A percentile compares a stretch with the other conserved stretches of the same genome.
Conservation (phyloP, 2,113 vertebrate genomes). For the Perca flavescens region DNA sequence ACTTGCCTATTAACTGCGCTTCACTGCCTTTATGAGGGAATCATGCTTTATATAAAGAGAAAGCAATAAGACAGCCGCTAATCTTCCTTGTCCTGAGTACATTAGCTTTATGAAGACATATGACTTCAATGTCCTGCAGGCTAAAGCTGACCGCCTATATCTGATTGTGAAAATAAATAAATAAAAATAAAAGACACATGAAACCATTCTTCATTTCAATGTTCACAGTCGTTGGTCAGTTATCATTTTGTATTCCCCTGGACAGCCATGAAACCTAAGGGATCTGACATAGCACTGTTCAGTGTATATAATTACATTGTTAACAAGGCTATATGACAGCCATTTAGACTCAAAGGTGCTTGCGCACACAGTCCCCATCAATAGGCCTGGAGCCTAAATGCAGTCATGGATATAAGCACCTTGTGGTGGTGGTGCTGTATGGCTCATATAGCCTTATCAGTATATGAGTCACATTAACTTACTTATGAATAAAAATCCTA, state of each 20-base stretch:
- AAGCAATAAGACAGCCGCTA: background rate
- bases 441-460: slow-evolving; percentile 1
- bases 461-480: background rate
- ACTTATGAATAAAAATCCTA: background rate
- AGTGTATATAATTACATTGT: slow-evolving; percentile 53
- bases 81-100: background rate
- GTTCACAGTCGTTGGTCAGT: background rate
- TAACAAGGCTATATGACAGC: slow-evolving; percentile 69
- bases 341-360: slow-evolving; percentile 65
- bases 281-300: slow-evolving; percentile 49
- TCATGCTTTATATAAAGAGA: background rate
- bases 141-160: background rate
- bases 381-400: slow-evolving; percentile 55
- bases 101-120: background rate
- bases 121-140: background rate
- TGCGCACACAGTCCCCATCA: slow-evolving; percentile 38
- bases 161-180: background rate
- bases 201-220: background rate
- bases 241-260: slow-evolving; percentile 16
- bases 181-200: background rate
- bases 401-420: slow-evolving; percentile 44
- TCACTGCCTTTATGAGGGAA: background rate
- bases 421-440: slow-evolving; percentile 1
- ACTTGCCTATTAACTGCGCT: background rate
- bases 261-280: slow-evolving; percentile 31